Evolutionary conservation across 2,113 vertebrate genomes (phyloP), one percentile per base, ranked within the genome.

Genomic region (Sitta europaea): DNA sequence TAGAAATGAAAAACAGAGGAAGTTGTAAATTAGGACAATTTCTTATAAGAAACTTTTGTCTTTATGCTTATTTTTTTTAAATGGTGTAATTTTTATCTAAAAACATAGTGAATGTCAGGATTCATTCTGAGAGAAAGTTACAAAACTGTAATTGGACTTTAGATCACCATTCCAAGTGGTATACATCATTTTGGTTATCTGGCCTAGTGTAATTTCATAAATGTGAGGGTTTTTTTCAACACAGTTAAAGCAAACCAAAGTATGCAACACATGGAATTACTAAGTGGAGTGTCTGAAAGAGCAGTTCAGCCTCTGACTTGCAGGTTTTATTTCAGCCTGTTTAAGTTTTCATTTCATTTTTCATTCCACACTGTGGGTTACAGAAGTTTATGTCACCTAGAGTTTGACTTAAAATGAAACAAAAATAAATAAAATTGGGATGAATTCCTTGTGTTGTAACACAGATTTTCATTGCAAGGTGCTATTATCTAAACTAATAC

Each of bases 391-490:
- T 82, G 84, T 87, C 71, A 85, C 50, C 78, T 59, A 14, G 42
- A 93, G 47, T 80, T 86, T 71, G 59, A 67, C 68, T 94, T 84
- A 63, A 89, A 55, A 84, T 67, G 63, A 92, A 97, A 82, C 47
- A 90, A 86, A 87, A 92, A 86, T 87, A 92, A 93, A 86, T 74
- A 68, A 96, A 81, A 67, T 58, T 73, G 53, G 81, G 74, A 78
- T 96, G 35, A 92, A 76, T 90, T 22, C 61, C 31, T 95, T 90
- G 85, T 96, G 53, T 51, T 93, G 67, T 59, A 71, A 86, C 81
- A 80, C 2, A 74, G 75, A 83, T 93, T 96, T 92, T 86, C 59
- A 57, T 76, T 93, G 35, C 40, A 74, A 88, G 63, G 48, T 8
- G 4, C 63, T 83, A 36, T 88, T 93, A 83, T 80, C 47, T 83